Percentiles rank a stretch among this genome's conserved stretches.
Conservation (phyloP, 2,113 vertebrate species). For the Channa argus region DNA sequence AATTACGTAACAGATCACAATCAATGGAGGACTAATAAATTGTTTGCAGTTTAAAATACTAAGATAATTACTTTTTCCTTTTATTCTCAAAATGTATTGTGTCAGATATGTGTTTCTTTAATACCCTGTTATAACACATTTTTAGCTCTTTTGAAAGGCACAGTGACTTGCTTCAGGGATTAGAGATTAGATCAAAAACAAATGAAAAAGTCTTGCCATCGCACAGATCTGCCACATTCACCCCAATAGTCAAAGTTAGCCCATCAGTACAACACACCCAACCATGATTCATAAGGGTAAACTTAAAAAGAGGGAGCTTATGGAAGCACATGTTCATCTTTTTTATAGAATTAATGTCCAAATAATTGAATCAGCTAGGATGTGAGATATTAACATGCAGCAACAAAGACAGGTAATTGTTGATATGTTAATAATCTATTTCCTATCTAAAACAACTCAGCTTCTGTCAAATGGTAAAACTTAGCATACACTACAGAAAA, state of each 20-base stretch:
- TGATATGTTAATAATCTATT: slow-evolving; percentile 19
- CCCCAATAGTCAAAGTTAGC: too few species aligned
- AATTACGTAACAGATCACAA: neutral
- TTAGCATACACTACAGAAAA: neutral
- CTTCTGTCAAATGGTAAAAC: neutral
- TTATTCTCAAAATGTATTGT: neutral
- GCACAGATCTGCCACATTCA: too few species aligned
- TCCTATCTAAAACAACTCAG: neutral
- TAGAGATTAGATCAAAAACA: too few species aligned
- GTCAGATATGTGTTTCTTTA: neutral
- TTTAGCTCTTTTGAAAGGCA: too few species aligned
- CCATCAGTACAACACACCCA: too few species aligned
- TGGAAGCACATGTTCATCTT: neutral
- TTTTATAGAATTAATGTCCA: neutral
- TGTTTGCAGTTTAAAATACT: too few species aligned
- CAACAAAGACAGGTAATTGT: too few species aligned
- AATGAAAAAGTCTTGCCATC: too few species aligned
- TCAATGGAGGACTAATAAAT: neutral
- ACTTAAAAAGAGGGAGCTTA: neutral
- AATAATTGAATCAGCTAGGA: slow-evolving; percentile 6
- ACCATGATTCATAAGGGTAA: neutral
- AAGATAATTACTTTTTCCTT: too few species aligned
- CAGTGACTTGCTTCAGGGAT: too few species aligned
- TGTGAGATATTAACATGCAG: slow-evolving; percentile 17
- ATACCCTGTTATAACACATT: neutral